Evolutionary conservation across 2,797 vertebrate genomes (phyloP), one percentile per base, ranked within the genome.

Genomic region (Cirrhinus mrigala): DNA sequence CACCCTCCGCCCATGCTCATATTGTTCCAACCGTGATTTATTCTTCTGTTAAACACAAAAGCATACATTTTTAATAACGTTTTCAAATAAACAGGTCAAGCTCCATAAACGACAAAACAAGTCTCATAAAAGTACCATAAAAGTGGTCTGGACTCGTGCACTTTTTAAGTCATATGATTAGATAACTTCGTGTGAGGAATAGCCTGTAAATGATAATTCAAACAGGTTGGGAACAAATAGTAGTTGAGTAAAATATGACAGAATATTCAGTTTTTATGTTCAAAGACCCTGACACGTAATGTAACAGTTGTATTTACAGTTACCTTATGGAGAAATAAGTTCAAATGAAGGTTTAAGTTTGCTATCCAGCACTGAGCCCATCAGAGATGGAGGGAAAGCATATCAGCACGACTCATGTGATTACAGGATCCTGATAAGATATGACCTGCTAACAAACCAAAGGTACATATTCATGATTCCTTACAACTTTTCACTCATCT

Each of bases 381-480:
- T 83, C 64, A 83, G 22, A 68, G 74, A 58, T 66, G 85, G 48
- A 71, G 69, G 69, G 46, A 58, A 37, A 74, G 8, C 85, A 58
- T 91, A 92, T 92, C 87, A 86, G 85, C 74, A 84, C 52, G 73
- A 81, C 79, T 18, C 9, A 52, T 54, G 37, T 87, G 90, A 90
- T 90, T 89, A 90, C 66, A 78, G 68, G 56, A 85, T 71, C 69
- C 71, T 81, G 92, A 93, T 93, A 90, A 91, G 81, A 88, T 79
- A 87, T 90, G 91, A 92, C 87, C 88, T 89, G 82, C 70, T 89
- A 87, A 87, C 90, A 90, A 90, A 87, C 86, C 88, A 91, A 90
- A 91, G 89, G 90, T 89, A 90, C 87, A 87, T 85, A 79, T 84
- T 92, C 86, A 90, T 81, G 90, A 94, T 93, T 93, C 92, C 90